phyloP scores from a whole-genome alignment of 2,113 vertebrate genomes.

The Lanius ludovicianus region DNA sequence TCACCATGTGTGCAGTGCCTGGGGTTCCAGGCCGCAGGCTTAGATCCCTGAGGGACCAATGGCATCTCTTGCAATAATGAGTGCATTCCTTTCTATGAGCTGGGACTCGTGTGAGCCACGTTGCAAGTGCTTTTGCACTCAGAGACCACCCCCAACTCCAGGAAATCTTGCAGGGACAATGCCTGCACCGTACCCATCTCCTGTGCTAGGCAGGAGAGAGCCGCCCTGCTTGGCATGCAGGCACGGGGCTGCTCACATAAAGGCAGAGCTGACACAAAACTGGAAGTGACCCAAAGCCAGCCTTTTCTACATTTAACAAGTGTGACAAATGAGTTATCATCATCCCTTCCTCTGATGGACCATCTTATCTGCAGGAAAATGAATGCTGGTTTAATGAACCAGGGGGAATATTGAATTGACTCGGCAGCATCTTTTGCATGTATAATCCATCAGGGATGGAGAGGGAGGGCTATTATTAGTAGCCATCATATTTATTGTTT shows the following conservation, averaged over 20 bases:
- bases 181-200: neutral
- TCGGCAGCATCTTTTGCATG: neutral
- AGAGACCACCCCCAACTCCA: neutral
- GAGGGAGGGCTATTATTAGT: neutral
- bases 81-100: neutral
- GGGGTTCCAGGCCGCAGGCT: neutral
- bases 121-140: neutral
- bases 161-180: neutral
- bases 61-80: neutral
- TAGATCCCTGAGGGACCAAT: neutral
- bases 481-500: neutral
- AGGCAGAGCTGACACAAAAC: slow-evolving; percentile 20
- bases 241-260: neutral
- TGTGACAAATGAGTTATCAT: slow-evolving; percentile 50
- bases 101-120: neutral
- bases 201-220: neutral
- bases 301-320: slow-evolving; percentile 35
- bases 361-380: slow-evolving; percentile 18
- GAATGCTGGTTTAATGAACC: slow-evolving; percentile 17
- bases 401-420: neutral
- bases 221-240: neutral
- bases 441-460: neutral
- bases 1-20: neutral
- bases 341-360: neutral
- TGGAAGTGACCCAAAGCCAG: slow-evolving; percentile 38